Base-by-base conservation (phyloP, 1,140 invertebrate genomes). In the Heliconius hermathena region DNA sequence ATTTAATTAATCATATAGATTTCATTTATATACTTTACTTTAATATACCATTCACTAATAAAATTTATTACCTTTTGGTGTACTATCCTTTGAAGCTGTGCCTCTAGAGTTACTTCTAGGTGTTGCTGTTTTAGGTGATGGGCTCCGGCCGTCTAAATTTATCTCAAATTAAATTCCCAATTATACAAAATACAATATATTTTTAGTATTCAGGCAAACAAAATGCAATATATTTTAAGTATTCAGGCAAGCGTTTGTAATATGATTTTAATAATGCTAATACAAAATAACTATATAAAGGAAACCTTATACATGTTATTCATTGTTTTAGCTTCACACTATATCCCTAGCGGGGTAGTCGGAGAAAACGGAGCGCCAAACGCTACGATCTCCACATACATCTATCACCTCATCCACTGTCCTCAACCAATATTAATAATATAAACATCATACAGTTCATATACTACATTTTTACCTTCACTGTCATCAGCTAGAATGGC, bases 71-170 rank as follows among this genome's bases (percentile, higher is more conserved):
- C 94, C 90, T 94, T 95, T 94, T 74, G 90, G 89, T 38, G 92
- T 93, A 81, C 83, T 88, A 85, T 93, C 91, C 86, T 94, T 94
- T 46, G 91, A 91, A 79, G 89, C 85, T 57, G 90, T 91, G 76
- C 93, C 91, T 81, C 92, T 91, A 76, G 92, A 93, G 83, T 87
- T 90, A 82, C 92, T 92, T 87, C 91, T 90, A 77, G 94, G 89
- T 66, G 90, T 92, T 66, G 88, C 85, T 70, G 89, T 83, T 82
- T 92, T 93, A 76, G 91, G 91, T 71, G 92, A 94, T 52, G 88
- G 88, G 78, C 90, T 94, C 77, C 89, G 82, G 8, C 83, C 89
- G 88, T 92, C 92, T 92, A 77, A 76, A 76, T 38, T n/a, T 38
- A 71, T 38, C 8, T 33, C 20, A 8, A 71, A 33, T 66, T 74